Base-by-base conservation (phyloP, 2,113 vertebrate genomes). In the Callaeas wilsoni region DNA sequence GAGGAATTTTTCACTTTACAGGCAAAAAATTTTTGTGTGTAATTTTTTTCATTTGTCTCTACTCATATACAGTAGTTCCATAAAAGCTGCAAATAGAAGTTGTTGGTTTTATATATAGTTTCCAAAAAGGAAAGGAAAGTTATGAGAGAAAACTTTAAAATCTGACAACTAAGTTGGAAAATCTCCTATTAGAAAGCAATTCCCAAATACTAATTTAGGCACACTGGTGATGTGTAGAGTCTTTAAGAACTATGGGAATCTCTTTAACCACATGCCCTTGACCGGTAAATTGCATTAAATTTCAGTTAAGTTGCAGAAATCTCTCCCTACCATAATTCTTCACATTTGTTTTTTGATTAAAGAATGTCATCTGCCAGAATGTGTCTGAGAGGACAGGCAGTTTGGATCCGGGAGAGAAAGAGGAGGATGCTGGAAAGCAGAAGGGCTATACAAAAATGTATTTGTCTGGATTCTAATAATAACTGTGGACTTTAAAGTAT, bases 111-210 rank as follows among this genome's bases (percentile, higher is more conserved):
- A n/a, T 20, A 62, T 32, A 25, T 16, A 56, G 5, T 18, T 73
- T 75, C 57, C 23, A 62, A 55, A 64, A 67, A 70, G 13, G 17
- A 84, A 78, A 56, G 23, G 46, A 20, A 74, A 70, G 17, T 62
- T 69, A 3, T 73, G 23, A 89, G 16, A 59, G 4, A 68, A 91
- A 82, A 33, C 55, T 52, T 49, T 29, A 25, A 69, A 52, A 93
- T 8, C 49, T 76, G n/a, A 46, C 23, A 87, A 17, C 9, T 26
- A 41, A 67, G 6, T 23, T 63, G 47, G 42, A 76, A 90, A 46
- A 15, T 30, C 0, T 4, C 10, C 4, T 26, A 7, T 41, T 7
- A 71, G 68, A 29, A 3, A 60, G 12, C 0, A 5, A 62, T 62
- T 91, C 59, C 39, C 39, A 84, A 67, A 78, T n/a, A 63, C 6